phyloP scores from a whole-genome alignment of 2,888 invertebrate genomes.

The Macrostomum cliftonense region DNA sequence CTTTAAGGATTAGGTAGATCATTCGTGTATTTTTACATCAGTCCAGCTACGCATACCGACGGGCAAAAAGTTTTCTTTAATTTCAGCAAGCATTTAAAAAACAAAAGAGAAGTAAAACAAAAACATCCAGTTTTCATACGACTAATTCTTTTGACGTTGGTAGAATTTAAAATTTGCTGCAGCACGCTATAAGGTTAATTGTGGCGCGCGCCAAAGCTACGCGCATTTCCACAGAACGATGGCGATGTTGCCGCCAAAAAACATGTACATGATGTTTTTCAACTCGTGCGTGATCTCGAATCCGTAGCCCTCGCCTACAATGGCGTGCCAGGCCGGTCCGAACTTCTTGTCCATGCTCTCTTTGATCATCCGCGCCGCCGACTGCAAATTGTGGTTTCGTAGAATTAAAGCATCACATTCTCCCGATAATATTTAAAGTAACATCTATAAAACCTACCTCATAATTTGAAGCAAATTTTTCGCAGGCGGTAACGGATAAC shows the following conservation, averaged over 20 bases:
- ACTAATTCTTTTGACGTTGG: too few species aligned
- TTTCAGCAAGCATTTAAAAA: too few species aligned
- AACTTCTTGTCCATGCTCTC: conserved; percentile 86
- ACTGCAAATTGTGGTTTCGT: conserved; percentile 40
- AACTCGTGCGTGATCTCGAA: conserved; percentile 79
- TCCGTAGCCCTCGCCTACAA: conserved; percentile 82
- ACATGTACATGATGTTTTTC: conserved; percentile 43
- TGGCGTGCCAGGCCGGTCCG: conserved; percentile 80
- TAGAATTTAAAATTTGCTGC: too few species aligned
- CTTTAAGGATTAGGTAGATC: too few species aligned
- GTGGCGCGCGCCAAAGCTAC: conserved; percentile 13
- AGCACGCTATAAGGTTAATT: too few species aligned
- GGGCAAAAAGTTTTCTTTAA: too few species aligned
- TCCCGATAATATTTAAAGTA: background rate
- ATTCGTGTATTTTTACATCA: too few species aligned
- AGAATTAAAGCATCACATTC: too few species aligned
- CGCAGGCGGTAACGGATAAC: conserved; percentile 73
- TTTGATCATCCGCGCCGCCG: conserved; percentile 77
- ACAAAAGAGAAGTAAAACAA: too few species aligned
- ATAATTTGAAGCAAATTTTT: conserved; percentile 67
- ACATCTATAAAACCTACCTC: conserved; percentile 46
- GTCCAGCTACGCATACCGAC: too few species aligned
- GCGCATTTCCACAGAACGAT: conserved; percentile 73
- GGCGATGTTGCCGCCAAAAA: conserved; percentile 69
- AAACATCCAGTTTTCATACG: too few species aligned